phyloP scores from a whole-genome alignment of 2,797 vertebrate species.

The Alcedo atthis region DNA sequence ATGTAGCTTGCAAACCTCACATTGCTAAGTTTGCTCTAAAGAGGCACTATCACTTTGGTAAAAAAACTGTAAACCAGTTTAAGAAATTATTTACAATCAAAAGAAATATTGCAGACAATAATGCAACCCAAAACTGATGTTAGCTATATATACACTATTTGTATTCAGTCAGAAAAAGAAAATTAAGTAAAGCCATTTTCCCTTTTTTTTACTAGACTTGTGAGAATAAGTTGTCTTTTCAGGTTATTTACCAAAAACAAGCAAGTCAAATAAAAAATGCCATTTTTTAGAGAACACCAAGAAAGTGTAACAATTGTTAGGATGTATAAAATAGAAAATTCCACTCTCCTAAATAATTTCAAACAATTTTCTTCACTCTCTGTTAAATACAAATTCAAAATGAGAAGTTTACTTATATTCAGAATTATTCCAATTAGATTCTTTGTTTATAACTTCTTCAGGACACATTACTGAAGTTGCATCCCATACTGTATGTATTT shows the following conservation, averaged over 20 bases:
- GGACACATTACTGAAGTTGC: neutral
- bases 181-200: neutral
- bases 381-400: neutral
- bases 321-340: neutral
- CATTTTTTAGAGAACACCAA: neutral
- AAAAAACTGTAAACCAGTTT: neutral
- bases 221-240: neutral
- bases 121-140: neutral
- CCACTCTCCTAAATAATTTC: neutral
- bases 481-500: neutral
- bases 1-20: neutral
- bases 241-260: neutral
- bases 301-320: neutral
- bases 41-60: neutral
- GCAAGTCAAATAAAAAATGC: neutral
- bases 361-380: neutral
- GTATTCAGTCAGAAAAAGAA: neutral
- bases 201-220: neutral
- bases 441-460: neutral
- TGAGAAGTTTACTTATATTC: neutral
- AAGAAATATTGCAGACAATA: neutral
- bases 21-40: neutral
- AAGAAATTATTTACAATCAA: neutral
- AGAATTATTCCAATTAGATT: neutral
- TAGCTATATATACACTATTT: neutral